Conservation (phyloP, 2,888 invertebrate species). For the Timema podura region DNA sequence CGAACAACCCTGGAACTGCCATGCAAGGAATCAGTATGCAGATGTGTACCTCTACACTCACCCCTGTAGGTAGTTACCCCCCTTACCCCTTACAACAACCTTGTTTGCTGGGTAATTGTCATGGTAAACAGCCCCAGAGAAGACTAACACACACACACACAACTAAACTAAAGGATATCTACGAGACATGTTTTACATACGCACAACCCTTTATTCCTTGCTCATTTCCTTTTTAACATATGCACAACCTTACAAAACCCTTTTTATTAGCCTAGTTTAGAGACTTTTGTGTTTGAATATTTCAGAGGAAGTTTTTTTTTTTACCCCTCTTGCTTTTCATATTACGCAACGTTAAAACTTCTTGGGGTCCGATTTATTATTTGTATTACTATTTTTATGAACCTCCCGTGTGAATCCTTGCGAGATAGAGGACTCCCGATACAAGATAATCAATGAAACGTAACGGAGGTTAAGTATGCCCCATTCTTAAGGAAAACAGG, state of each 20-base stretch:
- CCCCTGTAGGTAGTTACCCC: too few relatives aligned
- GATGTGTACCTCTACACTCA: too few relatives aligned
- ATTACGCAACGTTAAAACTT: too few relatives aligned
- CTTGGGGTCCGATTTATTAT: too few relatives aligned
- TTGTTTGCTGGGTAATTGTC: slow-evolving; percentile 14
- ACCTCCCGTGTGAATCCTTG: slow-evolving; percentile 11
- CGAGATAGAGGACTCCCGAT: slow-evolving; percentile 15
- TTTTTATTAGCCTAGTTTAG: slow-evolving; percentile 24
- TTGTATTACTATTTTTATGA: too few relatives aligned
- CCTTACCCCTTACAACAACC: too few relatives aligned
- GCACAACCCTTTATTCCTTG: slow-evolving; percentile 4
- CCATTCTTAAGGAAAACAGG: slow-evolving; percentile 23
- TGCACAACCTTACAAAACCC: slow-evolving; percentile 16
- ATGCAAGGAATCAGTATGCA: too few relatives aligned
- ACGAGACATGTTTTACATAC: slow-evolving; percentile 20
- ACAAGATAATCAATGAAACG: slow-evolving; percentile 20
- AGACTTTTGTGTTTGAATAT: too few relatives aligned
- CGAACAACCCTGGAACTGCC: too few relatives aligned
- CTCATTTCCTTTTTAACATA: slow-evolving; percentile 11
- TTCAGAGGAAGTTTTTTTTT: too few relatives aligned
- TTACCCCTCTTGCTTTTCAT: not conserved
- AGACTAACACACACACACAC: not conserved
- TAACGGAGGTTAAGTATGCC: slow-evolving; percentile 24
- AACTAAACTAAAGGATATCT: slow-evolving; percentile 18
- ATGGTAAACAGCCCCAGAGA: slow-evolving; percentile 22